These are phyloP conservation scores for Aphelinus atriplicis DNA, from an alignment of 1,140 invertebrate species.

Conservation along the genomic window DNA sequence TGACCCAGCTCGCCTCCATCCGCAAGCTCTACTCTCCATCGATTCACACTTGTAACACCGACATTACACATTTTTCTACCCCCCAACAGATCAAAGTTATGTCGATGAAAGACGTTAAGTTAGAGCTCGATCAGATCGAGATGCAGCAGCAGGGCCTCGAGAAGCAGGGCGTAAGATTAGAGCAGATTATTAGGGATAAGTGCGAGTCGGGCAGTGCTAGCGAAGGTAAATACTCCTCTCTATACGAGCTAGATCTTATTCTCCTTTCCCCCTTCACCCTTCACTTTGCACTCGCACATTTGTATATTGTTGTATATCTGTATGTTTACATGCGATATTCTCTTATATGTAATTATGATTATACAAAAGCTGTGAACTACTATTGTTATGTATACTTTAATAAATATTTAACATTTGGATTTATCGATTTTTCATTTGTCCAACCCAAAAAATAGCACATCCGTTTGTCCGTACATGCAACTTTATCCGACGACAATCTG, in stretches of 20 bases:
- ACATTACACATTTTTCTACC: constrained; percentile 21
- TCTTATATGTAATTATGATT: constrained; percentile 8
- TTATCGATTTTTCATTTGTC: constrained; percentile 23
- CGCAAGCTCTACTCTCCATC: background rate
- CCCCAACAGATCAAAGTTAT: constrained; percentile 74
- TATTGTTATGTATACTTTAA: background rate
- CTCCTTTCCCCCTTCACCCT: background rate
- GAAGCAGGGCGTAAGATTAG: constrained; percentile 85
- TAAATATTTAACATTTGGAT: constrained; percentile 27
- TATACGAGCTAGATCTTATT: background rate
- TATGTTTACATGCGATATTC: constrained; percentile 3
- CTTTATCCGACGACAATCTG: too few relatives aligned
- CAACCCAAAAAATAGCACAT: constrained; percentile 22
- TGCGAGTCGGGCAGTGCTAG: constrained; percentile 69
- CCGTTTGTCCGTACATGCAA: background rate
- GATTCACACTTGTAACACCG: background rate
- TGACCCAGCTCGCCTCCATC: background rate
- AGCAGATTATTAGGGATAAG: constrained; percentile 84
- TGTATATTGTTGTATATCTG: constrained; percentile 11
- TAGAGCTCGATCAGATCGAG: constrained; percentile 83
- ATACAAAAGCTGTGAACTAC: constrained; percentile 10
- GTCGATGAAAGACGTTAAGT: constrained; percentile 76
- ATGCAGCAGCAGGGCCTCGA: constrained; percentile 90
- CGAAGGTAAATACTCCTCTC: constrained; percentile 43
- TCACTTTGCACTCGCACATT: background rate